Evolutionary conservation across 1,140 invertebrate species (phyloP), one percentile per base, ranked within the genome.

Genomic region (Sinella curviseta): DNA sequence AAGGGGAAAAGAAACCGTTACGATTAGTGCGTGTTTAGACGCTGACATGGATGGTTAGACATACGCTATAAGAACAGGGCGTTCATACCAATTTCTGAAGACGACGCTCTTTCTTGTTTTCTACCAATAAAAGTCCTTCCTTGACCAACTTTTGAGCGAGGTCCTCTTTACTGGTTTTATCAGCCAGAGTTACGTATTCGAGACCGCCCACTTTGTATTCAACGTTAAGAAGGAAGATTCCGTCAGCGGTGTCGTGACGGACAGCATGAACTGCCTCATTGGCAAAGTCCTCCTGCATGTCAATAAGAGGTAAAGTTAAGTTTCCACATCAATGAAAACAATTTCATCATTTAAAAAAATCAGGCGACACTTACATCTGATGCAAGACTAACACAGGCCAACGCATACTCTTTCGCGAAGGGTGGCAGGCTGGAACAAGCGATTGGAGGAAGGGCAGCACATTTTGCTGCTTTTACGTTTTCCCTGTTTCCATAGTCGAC

Each of bases 401-500:
- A 87, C 3, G 88, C 87, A 86, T 96, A 98, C 86, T 98, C 95
- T 24, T 90, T 91, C 0, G 97, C 97, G 85, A 92, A 96, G 0
- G 94, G 90, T 78, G 93, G 91, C 35, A 96, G 92, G 24, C 88
- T 86, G 1, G 89, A 87, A 83, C 94, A 97, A 82, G 94, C 90
- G 20, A 85, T 84, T 1, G 85, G 79, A 0, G 97, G 96, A 67
- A 99, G 87, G 24, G 90, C 87, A 33, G 95, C 95, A 80, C 93
- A 89, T 54, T 91, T 89, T 14, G 90, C 90, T 14, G 89, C 86
- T 60, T 88, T 87, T 1, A 92, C 77, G 4, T 87, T 87, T 86
- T 92, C 93, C 84, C 92, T 90, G 85, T 99, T 99, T 82, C 98
- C 98, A 87, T 98, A 99, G 87, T 99, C 98, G 83, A 99, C 92